phyloP scores from a whole-genome alignment of 2,113 vertebrate genomes.

The Arvicanthis niloticus region DNA sequence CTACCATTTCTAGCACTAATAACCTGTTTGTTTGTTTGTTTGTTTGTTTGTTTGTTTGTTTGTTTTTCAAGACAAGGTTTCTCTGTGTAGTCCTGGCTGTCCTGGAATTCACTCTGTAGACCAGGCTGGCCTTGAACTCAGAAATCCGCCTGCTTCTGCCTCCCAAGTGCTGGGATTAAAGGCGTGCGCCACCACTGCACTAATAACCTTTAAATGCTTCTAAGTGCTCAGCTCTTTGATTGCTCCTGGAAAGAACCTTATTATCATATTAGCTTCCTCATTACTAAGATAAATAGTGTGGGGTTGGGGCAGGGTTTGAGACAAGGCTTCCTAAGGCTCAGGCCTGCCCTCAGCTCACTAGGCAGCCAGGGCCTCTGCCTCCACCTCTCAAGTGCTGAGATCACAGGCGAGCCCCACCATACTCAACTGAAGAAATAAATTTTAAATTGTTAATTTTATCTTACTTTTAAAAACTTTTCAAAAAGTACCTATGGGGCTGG shows the following conservation, averaged over 20 bases:
- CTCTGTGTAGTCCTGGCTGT: no score
- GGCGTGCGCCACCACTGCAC: no score
- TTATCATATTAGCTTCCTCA: not conserved
- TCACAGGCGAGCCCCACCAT: not conserved
- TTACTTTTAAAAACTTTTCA: not conserved
- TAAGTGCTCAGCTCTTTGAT: not conserved
- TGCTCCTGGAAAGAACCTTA: slow-evolving; percentile 1
- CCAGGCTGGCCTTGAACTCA: no score
- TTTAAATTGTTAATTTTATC: slow-evolving; percentile 46
- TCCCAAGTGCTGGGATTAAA: not conserved
- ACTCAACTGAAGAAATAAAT: not conserved
- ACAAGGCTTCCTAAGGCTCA: not conserved
- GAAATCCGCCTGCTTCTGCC: no score
- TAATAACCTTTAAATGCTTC: not conserved
- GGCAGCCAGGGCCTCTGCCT: not conserved
- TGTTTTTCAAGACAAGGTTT: no score
- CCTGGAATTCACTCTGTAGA: no score
- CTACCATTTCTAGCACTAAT: no score
- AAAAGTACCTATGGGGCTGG: not conserved
- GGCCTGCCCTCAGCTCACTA: no score
- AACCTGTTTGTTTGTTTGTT: no score
- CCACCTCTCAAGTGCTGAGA: not conserved
- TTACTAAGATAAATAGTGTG: not conserved
- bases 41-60: no score
- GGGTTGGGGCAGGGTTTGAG: not conserved